Evolutionary conservation across 1,140 invertebrate genomes (phyloP).

Genomic region (Argopecten irradians): DNA sequence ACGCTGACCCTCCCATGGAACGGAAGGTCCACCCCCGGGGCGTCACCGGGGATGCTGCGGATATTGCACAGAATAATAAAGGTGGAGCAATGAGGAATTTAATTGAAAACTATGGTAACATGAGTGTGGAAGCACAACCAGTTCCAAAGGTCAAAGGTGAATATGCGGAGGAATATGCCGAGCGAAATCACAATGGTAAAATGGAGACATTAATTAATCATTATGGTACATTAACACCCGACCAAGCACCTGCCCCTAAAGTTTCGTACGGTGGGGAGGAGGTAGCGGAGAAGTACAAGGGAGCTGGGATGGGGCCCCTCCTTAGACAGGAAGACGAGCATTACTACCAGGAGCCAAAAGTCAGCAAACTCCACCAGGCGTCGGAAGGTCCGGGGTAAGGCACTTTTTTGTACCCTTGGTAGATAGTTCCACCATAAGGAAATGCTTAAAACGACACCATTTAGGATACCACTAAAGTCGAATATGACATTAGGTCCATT

Average conservation of each 20-base stretch:
- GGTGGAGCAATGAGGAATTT: constrained; percentile 70
- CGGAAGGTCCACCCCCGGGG: constrained; percentile 62
- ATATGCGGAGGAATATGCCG: constrained; percentile 70
- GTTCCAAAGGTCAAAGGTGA: constrained; percentile 64
- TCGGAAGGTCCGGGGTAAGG: constrained; percentile 68
- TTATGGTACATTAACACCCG: constrained; percentile 61
- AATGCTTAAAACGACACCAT: too few species aligned
- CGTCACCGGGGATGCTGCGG: constrained; percentile 62
- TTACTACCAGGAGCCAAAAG: constrained; percentile 59
- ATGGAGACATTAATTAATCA: constrained; percentile 68
- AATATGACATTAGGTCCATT: too few species aligned
- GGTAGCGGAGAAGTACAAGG: constrained; percentile 68
- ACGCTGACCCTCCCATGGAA: constrained; percentile 61
- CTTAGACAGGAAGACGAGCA: constrained; percentile 66
- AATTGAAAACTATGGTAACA: constrained; percentile 70
- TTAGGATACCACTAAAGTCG: too few species aligned
- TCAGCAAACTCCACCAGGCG: constrained; percentile 65
- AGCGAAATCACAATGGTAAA: constrained; percentile 64
- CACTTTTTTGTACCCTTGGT: too few species aligned
- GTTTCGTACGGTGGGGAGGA: constrained; percentile 70
- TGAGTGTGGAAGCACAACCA: constrained; percentile 51
- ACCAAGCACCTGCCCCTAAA: constrained; percentile 59
- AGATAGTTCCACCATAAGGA: too few species aligned
- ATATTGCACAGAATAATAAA: constrained; percentile 65
- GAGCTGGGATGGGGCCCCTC: constrained; percentile 69